Evolutionary conservation across 2,888 invertebrate species (phyloP).

Genomic region (Acrobeloides nanus): DNA sequence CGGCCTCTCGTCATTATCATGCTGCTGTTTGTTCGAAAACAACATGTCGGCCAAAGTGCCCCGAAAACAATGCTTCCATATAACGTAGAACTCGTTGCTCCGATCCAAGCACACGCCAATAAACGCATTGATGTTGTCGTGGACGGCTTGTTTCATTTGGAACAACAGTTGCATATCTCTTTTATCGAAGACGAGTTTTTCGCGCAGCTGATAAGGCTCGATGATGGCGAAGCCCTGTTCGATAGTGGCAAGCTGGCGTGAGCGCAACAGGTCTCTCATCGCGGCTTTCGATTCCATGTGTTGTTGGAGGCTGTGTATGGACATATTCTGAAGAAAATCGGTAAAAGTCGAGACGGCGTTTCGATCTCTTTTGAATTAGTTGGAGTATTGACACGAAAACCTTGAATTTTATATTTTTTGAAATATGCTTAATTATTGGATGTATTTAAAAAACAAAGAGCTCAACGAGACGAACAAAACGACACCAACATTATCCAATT

Average conservation of each 20-base stretch:
- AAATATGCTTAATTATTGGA: too few species aligned
- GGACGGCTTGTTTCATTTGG: slow-evolving; percentile 40
- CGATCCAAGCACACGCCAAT: slow-evolving; percentile 40
- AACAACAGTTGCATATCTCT: slow-evolving; percentile 31
- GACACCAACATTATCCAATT: too few species aligned
- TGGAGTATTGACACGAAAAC: slow-evolving; percentile 1
- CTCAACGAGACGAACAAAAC: too few species aligned
- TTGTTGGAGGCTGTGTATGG: slow-evolving; percentile 35
- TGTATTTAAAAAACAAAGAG: too few species aligned
- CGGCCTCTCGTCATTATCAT: slow-evolving; percentile 1
- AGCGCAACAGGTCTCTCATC: slow-evolving; percentile 1
- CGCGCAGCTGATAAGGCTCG: slow-evolving; percentile 35
- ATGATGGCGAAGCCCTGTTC: slow-evolving; percentile 35
- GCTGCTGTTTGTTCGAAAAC: slow-evolving; percentile 7
- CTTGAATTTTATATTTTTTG: slow-evolving; percentile 11
- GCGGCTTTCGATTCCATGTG: slow-evolving; percentile 17
- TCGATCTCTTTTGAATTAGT: too few species aligned
- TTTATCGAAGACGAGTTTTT: slow-evolving; percentile 39
- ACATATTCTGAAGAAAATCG: slow-evolving; percentile 29
- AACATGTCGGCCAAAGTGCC: slow-evolving; percentile 37
- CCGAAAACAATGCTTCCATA: slow-evolving; percentile 35
- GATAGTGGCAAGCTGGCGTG: slow-evolving; percentile 31
- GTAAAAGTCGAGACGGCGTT: too few species aligned
- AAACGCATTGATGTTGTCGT: slow-evolving; percentile 49
- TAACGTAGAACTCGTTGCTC: slow-evolving; percentile 28